Conservation (phyloP, 1,140 invertebrate genomes). For the Macrotrachela quadricornifera region DNA sequence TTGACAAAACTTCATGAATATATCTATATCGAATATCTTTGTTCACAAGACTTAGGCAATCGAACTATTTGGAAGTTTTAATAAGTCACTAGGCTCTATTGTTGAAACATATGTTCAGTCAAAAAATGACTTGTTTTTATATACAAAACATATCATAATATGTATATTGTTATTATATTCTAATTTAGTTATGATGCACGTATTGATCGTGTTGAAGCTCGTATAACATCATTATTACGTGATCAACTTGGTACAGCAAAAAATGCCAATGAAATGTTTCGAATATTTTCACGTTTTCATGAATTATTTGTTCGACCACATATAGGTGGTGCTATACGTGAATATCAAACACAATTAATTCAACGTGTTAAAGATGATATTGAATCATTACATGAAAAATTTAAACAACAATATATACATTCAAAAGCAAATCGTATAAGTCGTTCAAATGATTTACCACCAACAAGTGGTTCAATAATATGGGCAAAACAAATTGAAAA, state of each 20-base stretch:
- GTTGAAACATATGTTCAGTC: too few species aligned
- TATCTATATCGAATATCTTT: too few species aligned
- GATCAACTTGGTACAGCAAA: constrained; percentile 92
- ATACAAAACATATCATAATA: too few species aligned
- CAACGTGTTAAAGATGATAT: constrained; percentile 97
- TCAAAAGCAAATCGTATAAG: constrained; percentile 66
- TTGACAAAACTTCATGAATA: too few species aligned
- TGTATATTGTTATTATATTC: too few species aligned
- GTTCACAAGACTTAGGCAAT: too few species aligned
- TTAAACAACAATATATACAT: constrained; percentile 59
- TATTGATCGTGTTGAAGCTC: constrained; percentile 84
- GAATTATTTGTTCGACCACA: constrained; percentile 91
- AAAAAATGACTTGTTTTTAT: too few species aligned
- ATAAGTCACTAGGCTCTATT: too few species aligned
- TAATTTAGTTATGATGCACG: constrained; percentile 92
- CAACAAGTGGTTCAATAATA: constrained; percentile 85
- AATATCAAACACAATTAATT: constrained; percentile 96
- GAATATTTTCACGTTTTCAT: constrained; percentile 92
- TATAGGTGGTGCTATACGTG: constrained; percentile 86
- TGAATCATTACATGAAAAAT: constrained; percentile 86
- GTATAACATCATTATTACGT: constrained; percentile 79
- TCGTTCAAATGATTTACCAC: constrained; percentile 70
- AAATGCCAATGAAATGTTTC: constrained; percentile 98
- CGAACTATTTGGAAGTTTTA: too few species aligned
- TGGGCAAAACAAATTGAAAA: constrained; percentile 51